These are phyloP conservation scores for Brachyopa scutellaris DNA, from an alignment of 2,888 invertebrate species.

Conservation along the genomic window DNA sequence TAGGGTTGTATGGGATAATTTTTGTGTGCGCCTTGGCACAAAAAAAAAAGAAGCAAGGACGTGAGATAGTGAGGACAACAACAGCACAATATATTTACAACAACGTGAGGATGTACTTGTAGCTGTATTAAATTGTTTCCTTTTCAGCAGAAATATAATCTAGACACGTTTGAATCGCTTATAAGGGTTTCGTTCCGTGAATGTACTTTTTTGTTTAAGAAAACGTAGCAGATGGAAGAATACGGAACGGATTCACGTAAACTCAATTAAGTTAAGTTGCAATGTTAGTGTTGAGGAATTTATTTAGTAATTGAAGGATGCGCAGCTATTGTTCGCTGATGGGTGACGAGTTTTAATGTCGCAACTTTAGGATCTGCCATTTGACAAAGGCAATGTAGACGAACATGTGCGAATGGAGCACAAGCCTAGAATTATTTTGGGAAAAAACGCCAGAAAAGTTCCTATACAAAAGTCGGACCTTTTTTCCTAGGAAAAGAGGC, in stretches of 20 bases:
- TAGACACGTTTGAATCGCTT: conserved; percentile 59
- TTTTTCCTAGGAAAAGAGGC: too few species aligned
- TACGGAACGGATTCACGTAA: conserved; percentile 48
- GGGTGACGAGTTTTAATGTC: too few species aligned
- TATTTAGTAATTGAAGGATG: not conserved
- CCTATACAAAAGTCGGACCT: too few species aligned
- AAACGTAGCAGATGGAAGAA: conserved; percentile 34
- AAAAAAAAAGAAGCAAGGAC: conserved; percentile 17
- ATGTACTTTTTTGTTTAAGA: too few species aligned
- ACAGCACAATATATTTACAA: conserved; percentile 10
- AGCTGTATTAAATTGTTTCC: conserved; percentile 32
- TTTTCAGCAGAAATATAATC: conserved; percentile 51
- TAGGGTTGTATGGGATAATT: conserved; percentile 59
- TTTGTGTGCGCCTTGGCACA: conserved; percentile 16
- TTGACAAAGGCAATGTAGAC: too few species aligned
- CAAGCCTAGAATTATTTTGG: too few species aligned
- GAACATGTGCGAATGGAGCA: too few species aligned
- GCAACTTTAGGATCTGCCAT: too few species aligned
- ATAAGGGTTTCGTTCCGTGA: conserved; percentile 41
- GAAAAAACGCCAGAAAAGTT: too few species aligned
- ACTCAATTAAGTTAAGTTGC: conserved; percentile 41
- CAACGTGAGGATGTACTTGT: conserved; percentile 6
- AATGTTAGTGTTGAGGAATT: not conserved
- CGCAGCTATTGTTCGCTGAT: too few species aligned
- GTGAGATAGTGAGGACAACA: conserved; percentile 13